Evolutionary conservation across 2,797 vertebrate species (phyloP).

Genomic region (Thalassophryne amazonica): DNA sequence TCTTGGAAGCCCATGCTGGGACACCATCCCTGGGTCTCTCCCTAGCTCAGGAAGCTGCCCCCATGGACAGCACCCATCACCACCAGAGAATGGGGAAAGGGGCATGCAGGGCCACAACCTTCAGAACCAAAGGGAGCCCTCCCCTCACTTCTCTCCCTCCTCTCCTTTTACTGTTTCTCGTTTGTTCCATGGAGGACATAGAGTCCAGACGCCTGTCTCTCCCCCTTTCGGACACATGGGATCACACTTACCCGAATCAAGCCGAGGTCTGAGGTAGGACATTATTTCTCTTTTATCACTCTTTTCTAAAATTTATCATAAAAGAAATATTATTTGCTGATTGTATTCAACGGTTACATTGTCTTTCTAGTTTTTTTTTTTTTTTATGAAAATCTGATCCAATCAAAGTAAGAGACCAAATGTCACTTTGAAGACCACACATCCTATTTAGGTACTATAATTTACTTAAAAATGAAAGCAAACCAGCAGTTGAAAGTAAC

Average conservation of each 20-base stretch:
- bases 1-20: slow-evolving; percentile 55
- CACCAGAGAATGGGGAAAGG: slow-evolving; percentile 11
- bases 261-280: slow-evolving; percentile 83
- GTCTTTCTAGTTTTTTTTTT: no score
- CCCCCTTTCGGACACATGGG: slow-evolving; percentile 66
- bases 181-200: slow-evolving; percentile 60
- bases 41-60: slow-evolving; percentile 38
- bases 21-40: slow-evolving; percentile 34
- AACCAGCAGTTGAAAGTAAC: slow-evolving; percentile 39
- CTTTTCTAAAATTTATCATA: no score
- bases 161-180: slow-evolving; percentile 53
- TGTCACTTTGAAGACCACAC: no score
- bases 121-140: slow-evolving; percentile 37
- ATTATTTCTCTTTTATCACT: neutral
- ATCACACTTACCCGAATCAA: slow-evolving; percentile 58
- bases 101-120: slow-evolving; percentile 15
- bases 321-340: no score
- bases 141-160: slow-evolving; percentile 36
- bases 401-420: no score
- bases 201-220: slow-evolving; percentile 58
- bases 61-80: slow-evolving; percentile 37
- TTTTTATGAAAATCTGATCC: no score
- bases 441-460: no score
- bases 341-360: no score
- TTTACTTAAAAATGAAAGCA: slow-evolving; percentile 18